Evolutionary conservation across 1,140 invertebrate species (phyloP), one percentile per base, ranked within the genome.

Genomic region (Phortica variegata): DNA sequence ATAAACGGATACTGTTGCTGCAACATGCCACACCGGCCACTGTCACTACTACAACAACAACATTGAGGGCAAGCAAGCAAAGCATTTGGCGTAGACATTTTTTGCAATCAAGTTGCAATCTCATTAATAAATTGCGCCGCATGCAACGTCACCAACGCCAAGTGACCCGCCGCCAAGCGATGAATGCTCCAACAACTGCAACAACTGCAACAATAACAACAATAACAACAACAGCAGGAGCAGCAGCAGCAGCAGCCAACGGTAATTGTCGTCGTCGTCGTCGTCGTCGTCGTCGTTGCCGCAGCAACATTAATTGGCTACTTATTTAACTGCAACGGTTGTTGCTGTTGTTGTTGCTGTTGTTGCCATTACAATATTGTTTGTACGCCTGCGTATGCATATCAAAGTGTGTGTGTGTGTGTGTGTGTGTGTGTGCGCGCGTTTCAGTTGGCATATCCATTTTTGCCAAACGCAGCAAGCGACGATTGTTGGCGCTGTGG

Each of bases 121-220:
- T 72, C 68, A 72, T 72, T 72, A 72, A 72, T 72, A 72, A 71
- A 71, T 72, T 65, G 68, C 68, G 42, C 68, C 54, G 61, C 63
- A 71, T 72, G 68, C 61, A 65, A 56, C 33, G 46, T 26, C 10
- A 26, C 23, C 38, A 21, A 37, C 21, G 43, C 43, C n/a, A n/a
- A n/a, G n/a, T n/a, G n/a, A n/a, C n/a, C n/a, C 33, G 43, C 34
- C 37, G 36, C 44, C 34, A 47, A n/a, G 19, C 36, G 16, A 6
- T 13, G 44, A 36, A 38, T 18, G 21, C 21, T 21, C 34, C 34
- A 47, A 42, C 18, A 20, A 36, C 33, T n/a, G n/a, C n/a, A n/a
- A n/a, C n/a, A n/a, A n/a, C n/a, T n/a, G n/a, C n/a, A n/a, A n/a
- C n/a, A n/a, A n/a, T n/a, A n/a, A 16, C 26, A 38, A 47, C 45